Base-by-base conservation (phyloP, 2,888 invertebrate species). In the Eupithecia exiguata region DNA sequence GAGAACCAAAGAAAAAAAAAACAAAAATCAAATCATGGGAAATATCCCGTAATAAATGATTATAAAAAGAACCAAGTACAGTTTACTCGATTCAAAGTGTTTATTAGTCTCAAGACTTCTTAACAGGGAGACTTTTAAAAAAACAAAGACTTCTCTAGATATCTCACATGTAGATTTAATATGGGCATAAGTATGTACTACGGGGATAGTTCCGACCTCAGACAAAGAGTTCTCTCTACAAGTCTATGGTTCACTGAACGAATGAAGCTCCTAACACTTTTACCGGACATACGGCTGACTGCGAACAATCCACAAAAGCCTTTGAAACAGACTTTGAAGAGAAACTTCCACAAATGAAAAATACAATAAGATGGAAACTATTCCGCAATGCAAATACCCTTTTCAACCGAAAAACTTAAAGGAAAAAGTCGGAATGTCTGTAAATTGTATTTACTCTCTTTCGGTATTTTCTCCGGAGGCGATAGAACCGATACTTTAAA, bases 391-490 rank as follows among this genome's bases (percentile, higher is more conserved):
- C 76, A 76, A 76, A 76, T 71, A 66, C 66, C 40, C 70, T 73
- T 76, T 75, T 74, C 71, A 67, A 71, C 73, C 69, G 69, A 74
- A 75, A 66, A 76, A 76, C 71, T 74, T 21, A 49, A 53, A 73
- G 68, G 71, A 69, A 75, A 75, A 76, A 71, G 76, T 76, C 76
- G 73, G 73, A 66, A 73, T 70, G 71, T 74, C 69, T 76, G 69
- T 68, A 69, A 76, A 76, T 73, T 71, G 68, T 76, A 73, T 76
- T 76, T 76, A 71, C 76, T 76, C 71, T 76, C 66, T 61, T 62
- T 62, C 73, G 63, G 73, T 73, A 71, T 76, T 72, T 75, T 70
- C 67, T 70, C 71, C 36, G 38, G 66, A 73, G 49, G 73, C 71
- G 49, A 46, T 68, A 21, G 66, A 71, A 63, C 43, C 61, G 74